Conservation (phyloP, 1,140 invertebrate species). For the Grapholita molesta region DNA sequence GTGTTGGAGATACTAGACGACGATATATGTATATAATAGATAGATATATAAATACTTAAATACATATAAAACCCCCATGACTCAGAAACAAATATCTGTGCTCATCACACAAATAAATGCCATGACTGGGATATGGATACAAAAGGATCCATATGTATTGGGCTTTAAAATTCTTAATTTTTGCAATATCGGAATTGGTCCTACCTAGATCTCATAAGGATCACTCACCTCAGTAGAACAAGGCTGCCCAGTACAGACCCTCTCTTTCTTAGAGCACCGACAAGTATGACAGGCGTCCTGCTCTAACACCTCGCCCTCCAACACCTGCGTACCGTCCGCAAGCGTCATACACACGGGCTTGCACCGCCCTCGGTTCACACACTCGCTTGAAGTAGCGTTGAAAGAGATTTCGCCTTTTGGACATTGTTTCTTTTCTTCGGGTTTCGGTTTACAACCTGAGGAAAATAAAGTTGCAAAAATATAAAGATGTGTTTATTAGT, state of each 20-base stretch:
- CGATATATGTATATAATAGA: no score
- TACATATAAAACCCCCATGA: no score
- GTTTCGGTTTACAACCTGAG: slow-evolving; percentile 82
- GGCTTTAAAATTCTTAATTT: no score
- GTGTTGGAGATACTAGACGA: no score
- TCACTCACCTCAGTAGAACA: slow-evolving; percentile 71
- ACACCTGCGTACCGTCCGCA: slow-evolving; percentile 80
- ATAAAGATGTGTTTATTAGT: no score
- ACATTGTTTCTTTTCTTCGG: slow-evolving; percentile 79
- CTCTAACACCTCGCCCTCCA: slow-evolving; percentile 88
- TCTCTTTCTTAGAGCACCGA: slow-evolving; percentile 83
- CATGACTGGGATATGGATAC: no score
- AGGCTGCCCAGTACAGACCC: slow-evolving; percentile 84
- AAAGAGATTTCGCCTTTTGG: slow-evolving; percentile 83
- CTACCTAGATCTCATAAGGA: neutral
- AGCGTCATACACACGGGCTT: slow-evolving; percentile 84
- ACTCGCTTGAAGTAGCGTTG: slow-evolving; percentile 84
- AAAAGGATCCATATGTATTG: no score
- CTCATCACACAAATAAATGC: no score
- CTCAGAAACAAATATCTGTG: no score
- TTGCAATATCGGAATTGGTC: no score
- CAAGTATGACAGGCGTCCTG: slow-evolving; percentile 88
- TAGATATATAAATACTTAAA: no score
- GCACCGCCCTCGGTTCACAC: slow-evolving; percentile 85
- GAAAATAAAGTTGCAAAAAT: no score